Percentiles rank a stretch among this genome's conserved stretches.
Evolutionary conservation across 2,797 vertebrate genomes (phyloP).

Genomic region (Rhyacichthys aspro): DNA sequence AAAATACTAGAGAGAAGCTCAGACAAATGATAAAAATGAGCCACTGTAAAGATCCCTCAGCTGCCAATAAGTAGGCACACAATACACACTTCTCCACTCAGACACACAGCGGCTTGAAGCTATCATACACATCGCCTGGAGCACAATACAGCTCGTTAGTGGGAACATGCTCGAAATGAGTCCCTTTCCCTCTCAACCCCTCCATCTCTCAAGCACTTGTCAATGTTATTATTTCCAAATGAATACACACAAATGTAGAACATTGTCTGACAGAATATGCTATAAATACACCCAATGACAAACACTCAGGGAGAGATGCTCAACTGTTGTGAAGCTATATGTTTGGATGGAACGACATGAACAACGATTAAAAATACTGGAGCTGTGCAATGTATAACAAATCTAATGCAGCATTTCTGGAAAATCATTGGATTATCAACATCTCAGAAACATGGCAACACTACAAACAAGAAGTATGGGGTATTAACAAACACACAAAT

Average conservation of each 20-base stretch:
- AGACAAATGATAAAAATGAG: slow-evolving; percentile 55
- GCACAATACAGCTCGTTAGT: slow-evolving; percentile 80
- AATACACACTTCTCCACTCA: slow-evolving; percentile 32
- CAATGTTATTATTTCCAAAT: slow-evolving; percentile 79
- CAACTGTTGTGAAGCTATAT: slow-evolving; percentile 39
- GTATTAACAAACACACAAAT: neutral
- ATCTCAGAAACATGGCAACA: neutral
- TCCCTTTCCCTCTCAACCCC: slow-evolving; percentile 64
- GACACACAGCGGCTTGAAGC: slow-evolving; percentile 62
- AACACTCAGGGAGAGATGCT: slow-evolving; percentile 39
- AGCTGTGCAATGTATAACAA: slow-evolving; percentile 12
- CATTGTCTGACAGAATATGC: slow-evolving; percentile 64
- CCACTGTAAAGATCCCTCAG: slow-evolving; percentile 64
- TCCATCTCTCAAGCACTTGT: slow-evolving; percentile 73
- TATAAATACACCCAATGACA: slow-evolving; percentile 66
- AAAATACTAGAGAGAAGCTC: slow-evolving; percentile 37
- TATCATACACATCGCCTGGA: slow-evolving; percentile 73
- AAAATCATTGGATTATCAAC: slow-evolving; percentile 4
- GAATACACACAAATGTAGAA: slow-evolving; percentile 68
- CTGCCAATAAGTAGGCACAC: slow-evolving; percentile 64
- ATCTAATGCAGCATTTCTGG: neutral
- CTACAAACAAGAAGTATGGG: neutral
- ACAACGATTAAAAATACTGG: slow-evolving; percentile 70
- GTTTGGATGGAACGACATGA: slow-evolving; percentile 57
- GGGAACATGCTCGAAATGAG: slow-evolving; percentile 70